phyloP scores from a whole-genome alignment of 2,797 vertebrate species.

The Acipenser ruthenus region DNA sequence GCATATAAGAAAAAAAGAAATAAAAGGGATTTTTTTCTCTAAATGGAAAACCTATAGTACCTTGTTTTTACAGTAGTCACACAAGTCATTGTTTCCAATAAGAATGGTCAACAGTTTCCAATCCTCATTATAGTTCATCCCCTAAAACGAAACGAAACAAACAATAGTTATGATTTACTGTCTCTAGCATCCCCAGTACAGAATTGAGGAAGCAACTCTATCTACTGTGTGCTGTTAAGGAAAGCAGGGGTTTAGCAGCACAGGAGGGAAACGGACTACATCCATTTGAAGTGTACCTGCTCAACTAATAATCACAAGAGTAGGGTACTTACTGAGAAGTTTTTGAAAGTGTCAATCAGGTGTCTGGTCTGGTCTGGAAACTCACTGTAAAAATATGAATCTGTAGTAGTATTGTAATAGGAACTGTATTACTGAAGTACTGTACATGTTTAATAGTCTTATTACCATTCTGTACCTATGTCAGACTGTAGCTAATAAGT shows the following conservation, averaged over 20 bases:
- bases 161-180: background rate
- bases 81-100: constrained; percentile 73
- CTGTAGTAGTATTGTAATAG: too few relatives aligned
- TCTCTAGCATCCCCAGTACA: background rate
- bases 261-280: too few relatives aligned
- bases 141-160: constrained; percentile 34
- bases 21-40: too few relatives aligned
- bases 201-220: background rate
- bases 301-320: background rate
- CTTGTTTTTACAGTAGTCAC: constrained; percentile 54
- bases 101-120: constrained; percentile 73
- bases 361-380: constrained; percentile 59
- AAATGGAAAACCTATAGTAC: constrained; percentile 13
- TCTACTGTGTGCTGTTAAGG: too few relatives aligned
- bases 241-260: too few relatives aligned
- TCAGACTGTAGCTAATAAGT: too few relatives aligned
- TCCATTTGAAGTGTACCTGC: too few relatives aligned
- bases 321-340: constrained; percentile 45
- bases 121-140: constrained; percentile 59
- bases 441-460: background rate
- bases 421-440: too few relatives aligned
- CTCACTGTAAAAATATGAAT: constrained; percentile 40
- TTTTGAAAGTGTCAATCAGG: constrained; percentile 63
- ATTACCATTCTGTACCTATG: background rate
- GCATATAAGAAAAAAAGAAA: too few relatives aligned